Base-by-base conservation (phyloP, 2,888 invertebrate species). In the Drosophila anceps region DNA sequence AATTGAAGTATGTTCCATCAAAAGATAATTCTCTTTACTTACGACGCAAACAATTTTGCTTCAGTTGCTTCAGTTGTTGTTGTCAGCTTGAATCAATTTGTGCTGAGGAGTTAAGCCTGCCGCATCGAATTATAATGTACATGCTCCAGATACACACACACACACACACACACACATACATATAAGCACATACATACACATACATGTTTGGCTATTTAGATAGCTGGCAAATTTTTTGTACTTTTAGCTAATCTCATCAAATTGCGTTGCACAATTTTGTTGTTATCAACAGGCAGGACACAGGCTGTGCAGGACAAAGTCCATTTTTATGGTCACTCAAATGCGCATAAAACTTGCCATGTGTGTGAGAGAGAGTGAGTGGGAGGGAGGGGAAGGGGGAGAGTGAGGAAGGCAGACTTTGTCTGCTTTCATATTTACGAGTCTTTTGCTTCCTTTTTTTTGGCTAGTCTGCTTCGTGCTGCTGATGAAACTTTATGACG, bases 401-500 rank as follows among this genome's bases (percentile, higher is more conserved):
- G 57, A 15, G 29, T 68, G 48, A 41, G 41, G 5, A 43, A 27
- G 60, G 59, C 20, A 12, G 48, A n/a, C 48, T 33, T 31, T 55
- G 55, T 59, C 69, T 67, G 57, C 41, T 63, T 73, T 77, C 57
- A 76, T 78, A 85, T 90, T 90, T 90, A 90, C 72, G 86, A 87
- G 69, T 72, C 59, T 9, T 39, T 29, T 71, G 73, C 54, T 57
- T 54, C 18, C 4, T 29, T 50, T 31, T 18, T 33, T 31, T 2
- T 13, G 9, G 31, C 7, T 18, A 2, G 29, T 8, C 18, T 18
- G 50, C 18, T 54, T 81, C 60, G 62, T 70, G 80, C 81, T 91
- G 85, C 92, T 91, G 92, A 92, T 91, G 90, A 91, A 90, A 92
- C 84, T 88, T 89, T 85, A 91, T 91, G 90, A 84, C 84, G 83